Percentiles rank a stretch among this genome's conserved stretches.
Evolutionary conservation across 2,888 invertebrate genomes (phyloP).

Genomic region (Petrolisthes manimaculis): DNA sequence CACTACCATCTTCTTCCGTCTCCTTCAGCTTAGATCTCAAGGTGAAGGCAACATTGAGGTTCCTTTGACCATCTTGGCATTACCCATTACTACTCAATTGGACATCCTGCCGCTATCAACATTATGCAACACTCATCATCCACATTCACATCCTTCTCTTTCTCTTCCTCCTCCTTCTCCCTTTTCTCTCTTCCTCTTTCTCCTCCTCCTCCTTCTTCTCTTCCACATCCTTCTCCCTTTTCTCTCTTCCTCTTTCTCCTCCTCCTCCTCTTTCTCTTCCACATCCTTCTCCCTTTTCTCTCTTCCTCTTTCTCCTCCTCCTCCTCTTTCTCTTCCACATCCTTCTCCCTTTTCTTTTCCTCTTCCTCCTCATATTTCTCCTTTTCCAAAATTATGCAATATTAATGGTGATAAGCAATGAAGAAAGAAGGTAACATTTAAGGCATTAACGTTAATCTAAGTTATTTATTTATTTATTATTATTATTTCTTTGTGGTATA

Average conservation of each 20-base stretch:
- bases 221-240: neutral
- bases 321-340: neutral
- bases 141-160: neutral
- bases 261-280: neutral
- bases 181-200: neutral
- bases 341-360: neutral
- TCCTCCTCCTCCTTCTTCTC: neutral
- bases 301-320: neutral
- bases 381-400: neutral
- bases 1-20: neutral
- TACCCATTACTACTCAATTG: too few species aligned
- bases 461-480: too few species aligned
- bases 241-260: neutral
- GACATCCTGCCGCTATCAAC: too few species aligned
- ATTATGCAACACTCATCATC: too few species aligned
- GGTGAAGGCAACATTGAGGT: too few species aligned
- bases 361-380: neutral
- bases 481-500: too few species aligned
- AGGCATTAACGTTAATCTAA: too few species aligned
- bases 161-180: neutral
- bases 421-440: too few species aligned
- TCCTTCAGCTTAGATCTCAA: too few species aligned
- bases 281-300: neutral
- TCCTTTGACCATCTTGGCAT: too few species aligned
- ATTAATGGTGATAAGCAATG: too few species aligned